Evolutionary conservation across 2,797 vertebrate species (phyloP).

Genomic region (Bufotes viridis): DNA sequence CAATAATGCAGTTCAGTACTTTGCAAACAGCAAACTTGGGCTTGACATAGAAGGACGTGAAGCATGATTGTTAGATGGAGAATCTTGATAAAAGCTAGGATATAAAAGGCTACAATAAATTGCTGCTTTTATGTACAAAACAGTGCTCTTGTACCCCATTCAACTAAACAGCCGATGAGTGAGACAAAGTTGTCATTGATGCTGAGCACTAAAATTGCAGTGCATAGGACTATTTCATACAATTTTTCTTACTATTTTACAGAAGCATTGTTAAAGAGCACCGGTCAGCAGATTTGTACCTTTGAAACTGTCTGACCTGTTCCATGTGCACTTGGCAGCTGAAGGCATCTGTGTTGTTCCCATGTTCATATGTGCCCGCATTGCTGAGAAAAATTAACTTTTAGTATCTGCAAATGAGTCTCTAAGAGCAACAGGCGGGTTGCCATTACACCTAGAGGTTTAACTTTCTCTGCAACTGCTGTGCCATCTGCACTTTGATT

Average conservation of each 20-base stretch:
- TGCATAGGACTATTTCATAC: neutral
- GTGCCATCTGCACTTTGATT: too few species aligned
- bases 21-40: neutral
- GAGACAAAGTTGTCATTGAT: neutral
- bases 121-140: neutral
- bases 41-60: slow-evolving; percentile 6
- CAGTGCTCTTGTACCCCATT: neutral
- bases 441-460: too few species aligned
- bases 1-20: neutral
- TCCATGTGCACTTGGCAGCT: too few species aligned
- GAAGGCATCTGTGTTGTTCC: too few species aligned
- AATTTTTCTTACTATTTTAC: neutral
- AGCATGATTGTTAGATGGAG: neutral
- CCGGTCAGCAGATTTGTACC: too few species aligned
- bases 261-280: neutral
- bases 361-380: too few species aligned
- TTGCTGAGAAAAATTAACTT: too few species aligned
- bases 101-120: slow-evolving; percentile 1
- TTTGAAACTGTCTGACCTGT: too few species aligned
- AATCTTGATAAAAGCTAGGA: neutral
- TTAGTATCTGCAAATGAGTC: too few species aligned
- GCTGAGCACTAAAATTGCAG: neutral
- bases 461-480: too few species aligned
- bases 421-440: too few species aligned
- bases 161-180: neutral